Percentiles rank a stretch among this genome's conserved stretches.
These are phyloP conservation scores for Drosophila crucigera DNA, from an alignment of 2,888 invertebrate species.

Conservation along the genomic window DNA sequence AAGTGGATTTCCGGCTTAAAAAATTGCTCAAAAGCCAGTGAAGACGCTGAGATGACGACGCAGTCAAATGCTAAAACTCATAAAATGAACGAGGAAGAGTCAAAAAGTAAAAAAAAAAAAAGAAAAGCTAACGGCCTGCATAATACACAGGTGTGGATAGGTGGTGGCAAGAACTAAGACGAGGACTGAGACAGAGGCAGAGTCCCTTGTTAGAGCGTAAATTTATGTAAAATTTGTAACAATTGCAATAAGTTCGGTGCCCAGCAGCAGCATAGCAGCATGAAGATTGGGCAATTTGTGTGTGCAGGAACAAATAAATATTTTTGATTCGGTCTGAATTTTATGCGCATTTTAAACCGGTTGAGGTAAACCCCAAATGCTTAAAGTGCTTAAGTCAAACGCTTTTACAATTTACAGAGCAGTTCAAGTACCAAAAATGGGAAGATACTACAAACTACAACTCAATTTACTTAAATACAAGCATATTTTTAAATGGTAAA, in stretches of 20 bases:
- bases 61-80: conserved; percentile 62
- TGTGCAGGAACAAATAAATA: conserved; percentile 72
- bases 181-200: neutral
- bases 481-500: conserved; percentile 65
- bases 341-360: conserved; percentile 58
- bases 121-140: conserved; percentile 56
- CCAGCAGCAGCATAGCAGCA: conserved; percentile 35
- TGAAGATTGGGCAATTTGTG: conserved; percentile 56
- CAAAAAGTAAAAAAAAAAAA: conserved; percentile 40
- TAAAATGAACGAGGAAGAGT: conserved; percentile 57
- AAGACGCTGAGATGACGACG: conserved; percentile 26
- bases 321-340: conserved; percentile 40
- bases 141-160: conserved; percentile 35
- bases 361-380: neutral
- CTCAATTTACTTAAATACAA: conserved; percentile 45
- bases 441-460: conserved; percentile 8
- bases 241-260: conserved; percentile 75
- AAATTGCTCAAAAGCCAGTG: conserved; percentile 63
- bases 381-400: conserved; percentile 14
- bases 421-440: neutral
- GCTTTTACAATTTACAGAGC: neutral
- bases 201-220: conserved; percentile 66
- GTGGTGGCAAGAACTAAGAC: conserved; percentile 6
- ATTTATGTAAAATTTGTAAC: conserved; percentile 81
- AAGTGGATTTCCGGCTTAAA: conserved; percentile 82